These are phyloP conservation scores for Lepus americanus DNA, from an alignment of 2,113 vertebrate species.

Conservation along the genomic window DNA sequence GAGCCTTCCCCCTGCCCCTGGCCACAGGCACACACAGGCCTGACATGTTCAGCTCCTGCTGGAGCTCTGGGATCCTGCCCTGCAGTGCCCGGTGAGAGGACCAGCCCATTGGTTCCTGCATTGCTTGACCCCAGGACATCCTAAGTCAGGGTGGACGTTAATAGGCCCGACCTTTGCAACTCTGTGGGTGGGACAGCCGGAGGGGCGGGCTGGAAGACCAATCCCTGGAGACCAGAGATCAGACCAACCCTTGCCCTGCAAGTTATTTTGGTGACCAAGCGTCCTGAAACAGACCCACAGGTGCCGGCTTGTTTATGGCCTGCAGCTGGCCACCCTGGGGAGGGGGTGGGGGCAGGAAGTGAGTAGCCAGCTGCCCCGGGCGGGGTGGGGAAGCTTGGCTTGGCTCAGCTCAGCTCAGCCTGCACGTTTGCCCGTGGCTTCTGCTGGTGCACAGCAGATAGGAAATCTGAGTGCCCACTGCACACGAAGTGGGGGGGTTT, in stretches of 20 bases:
- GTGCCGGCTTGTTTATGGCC: slow-evolving; percentile 50
- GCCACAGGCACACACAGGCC: not conserved
- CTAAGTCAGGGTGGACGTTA: slow-evolving; percentile 61
- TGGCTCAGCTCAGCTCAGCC: not conserved
- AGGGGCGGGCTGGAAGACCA: not conserved
- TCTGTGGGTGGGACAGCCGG: not conserved
- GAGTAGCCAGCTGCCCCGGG: not conserved
- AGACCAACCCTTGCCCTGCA: not conserved
- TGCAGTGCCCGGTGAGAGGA: not conserved
- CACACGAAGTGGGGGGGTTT: not conserved
- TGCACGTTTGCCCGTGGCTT: not conserved
- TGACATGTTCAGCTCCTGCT: not conserved
- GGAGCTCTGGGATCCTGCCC: not conserved
- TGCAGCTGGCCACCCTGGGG: slow-evolving; percentile 31
- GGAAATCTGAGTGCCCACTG: not conserved
- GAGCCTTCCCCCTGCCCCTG: not conserved
- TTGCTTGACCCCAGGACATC: slow-evolving; percentile 67
- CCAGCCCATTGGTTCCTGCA: slow-evolving; percentile 45
- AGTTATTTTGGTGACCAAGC: slow-evolving; percentile 44
- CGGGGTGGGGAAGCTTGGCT: not conserved
- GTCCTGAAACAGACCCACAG: not conserved
- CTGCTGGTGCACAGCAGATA: not conserved
- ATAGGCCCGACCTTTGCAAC: slow-evolving; percentile 53
- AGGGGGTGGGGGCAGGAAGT: slow-evolving; percentile 57
- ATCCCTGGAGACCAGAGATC: slow-evolving; percentile 38